A percentile compares a stretch with the other conserved stretches of the same genome.
phyloP scores from a whole-genome alignment of 1,140 invertebrate species.

The Eumaeus atala region DNA sequence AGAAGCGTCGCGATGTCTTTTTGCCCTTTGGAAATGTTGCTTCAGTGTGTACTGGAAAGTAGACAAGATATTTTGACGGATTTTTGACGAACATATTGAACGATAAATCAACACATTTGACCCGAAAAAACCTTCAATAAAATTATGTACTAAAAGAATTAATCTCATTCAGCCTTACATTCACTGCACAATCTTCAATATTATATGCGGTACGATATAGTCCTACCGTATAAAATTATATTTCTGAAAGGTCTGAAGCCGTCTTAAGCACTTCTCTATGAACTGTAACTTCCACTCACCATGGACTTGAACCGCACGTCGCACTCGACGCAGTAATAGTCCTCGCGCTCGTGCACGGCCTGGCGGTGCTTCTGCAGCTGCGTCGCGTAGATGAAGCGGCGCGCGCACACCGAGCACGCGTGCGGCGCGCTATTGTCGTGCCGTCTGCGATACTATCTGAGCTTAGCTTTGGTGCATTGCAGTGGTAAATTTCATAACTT shows the following conservation, averaged over 20 bases:
- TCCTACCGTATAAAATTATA: no score
- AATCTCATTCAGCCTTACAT: neutral
- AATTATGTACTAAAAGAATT: neutral
- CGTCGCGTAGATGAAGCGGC: constrained; percentile 53
- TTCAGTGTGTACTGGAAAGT: constrained; percentile 45
- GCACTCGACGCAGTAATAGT: constrained; percentile 69
- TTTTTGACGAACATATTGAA: no score
- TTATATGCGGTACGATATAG: no score
- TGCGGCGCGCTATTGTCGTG: constrained; percentile 43
- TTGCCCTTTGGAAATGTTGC: constrained; percentile 44
- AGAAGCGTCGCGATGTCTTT: constrained; percentile 37
- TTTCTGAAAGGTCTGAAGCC: no score
- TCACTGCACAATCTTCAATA: neutral
- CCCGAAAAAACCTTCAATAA: constrained; percentile 12
- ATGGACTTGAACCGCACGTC: constrained; percentile 58
- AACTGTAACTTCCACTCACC: constrained; percentile 30
- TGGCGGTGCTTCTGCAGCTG: constrained; percentile 47
- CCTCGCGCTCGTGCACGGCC: constrained; percentile 40
- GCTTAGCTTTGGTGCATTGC: no score
- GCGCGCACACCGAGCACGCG: constrained; percentile 45
- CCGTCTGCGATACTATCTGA: no score
- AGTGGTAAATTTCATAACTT: no score
- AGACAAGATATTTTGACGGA: no score
- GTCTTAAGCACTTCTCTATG: no score
- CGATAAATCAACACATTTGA: no score